Conservation (phyloP, 2,797 vertebrate species). For the Danio kyathit region DNA sequence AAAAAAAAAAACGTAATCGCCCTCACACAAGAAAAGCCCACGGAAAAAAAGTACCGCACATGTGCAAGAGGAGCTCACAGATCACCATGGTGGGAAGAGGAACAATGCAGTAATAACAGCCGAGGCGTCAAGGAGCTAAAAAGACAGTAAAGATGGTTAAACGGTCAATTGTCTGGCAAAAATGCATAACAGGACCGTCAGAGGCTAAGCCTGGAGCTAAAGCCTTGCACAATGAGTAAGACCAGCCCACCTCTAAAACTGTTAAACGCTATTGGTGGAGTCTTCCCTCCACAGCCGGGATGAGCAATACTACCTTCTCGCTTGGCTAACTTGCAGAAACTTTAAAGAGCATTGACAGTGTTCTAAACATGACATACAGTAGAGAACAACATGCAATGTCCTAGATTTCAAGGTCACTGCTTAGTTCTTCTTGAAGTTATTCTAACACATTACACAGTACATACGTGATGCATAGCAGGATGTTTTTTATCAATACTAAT, state of each 20-base stretch:
- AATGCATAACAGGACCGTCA: slow-evolving; percentile 69
- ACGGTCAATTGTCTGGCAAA: slow-evolving; percentile 77
- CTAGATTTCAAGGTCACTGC: too few relatives aligned
- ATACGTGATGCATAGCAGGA: too few relatives aligned
- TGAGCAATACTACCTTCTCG: background rate
- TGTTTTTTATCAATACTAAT: too few relatives aligned
- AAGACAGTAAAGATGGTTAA: slow-evolving; percentile 80
- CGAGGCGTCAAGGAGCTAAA: slow-evolving; percentile 79
- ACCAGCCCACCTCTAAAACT: slow-evolving; percentile 52
- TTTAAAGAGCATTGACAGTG: slow-evolving; percentile 2
- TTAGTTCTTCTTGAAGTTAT: too few relatives aligned
- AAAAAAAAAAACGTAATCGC: slow-evolving; percentile 5
- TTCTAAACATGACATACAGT: background rate
- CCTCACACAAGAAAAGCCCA: slow-evolving; percentile 70
- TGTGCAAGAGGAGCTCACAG: slow-evolving; percentile 76
- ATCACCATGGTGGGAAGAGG: slow-evolving; percentile 75
- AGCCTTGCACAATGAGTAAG: slow-evolving; percentile 61
- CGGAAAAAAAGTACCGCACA: slow-evolving; percentile 59
- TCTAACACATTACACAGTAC: too few relatives aligned
- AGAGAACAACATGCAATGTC: background rate
- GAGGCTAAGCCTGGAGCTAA: slow-evolving; percentile 65
- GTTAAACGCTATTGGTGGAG: slow-evolving; percentile 21
- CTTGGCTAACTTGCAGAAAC: slow-evolving; percentile 14
- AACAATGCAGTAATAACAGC: slow-evolving; percentile 82
- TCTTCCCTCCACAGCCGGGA: slow-evolving; percentile 51